Base-by-base conservation (phyloP, 2,888 invertebrate species). In the Tenthredo mesomela region DNA sequence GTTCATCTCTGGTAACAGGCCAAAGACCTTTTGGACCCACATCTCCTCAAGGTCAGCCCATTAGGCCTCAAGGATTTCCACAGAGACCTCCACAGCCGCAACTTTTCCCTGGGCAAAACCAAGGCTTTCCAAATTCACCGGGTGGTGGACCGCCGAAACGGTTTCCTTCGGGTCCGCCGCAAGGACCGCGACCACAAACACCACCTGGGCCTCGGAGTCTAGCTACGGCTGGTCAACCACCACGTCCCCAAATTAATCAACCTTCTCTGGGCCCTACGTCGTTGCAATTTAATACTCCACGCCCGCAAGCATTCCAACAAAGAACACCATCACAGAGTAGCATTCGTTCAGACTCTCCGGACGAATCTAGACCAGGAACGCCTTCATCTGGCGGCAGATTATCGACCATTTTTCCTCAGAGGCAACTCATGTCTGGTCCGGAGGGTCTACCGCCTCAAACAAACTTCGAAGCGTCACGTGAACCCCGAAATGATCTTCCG, bases 1-100 rank as follows among this genome's bases (percentile, higher is more conserved):
- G 94, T 94, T 78, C 93, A 93, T 82, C 87, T 91, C 65, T 93
- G 93, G 88, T 95, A 94, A 93, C 91, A 93, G 65, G 95, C 94
- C 6, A 93, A 94, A 37, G 93, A 94, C 7, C 88, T 91, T 40
- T 90, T 93, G 84, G 91, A 91, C 82, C 89, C 90, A 71, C 90
- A 93, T 43, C 90, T 91, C 71, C 92, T 93, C 0, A 80, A 40
- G 80, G 80, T 25, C 61, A 18, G 21, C 80, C 80, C 10, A 40
- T 40, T 21, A 61, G 89, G 82, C 88, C 88, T 75, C 84, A 84
- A 73, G 73, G 71, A 58, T 84, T 84, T 58, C 84, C 71, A 50
- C 84, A 71, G 37, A 18, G 73, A 54, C 15, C 75, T 15, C 84
- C 84, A 10, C 84, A 71, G 67, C 82, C 82, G 18, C 82, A 82